Evolutionary conservation across 2,113 vertebrate species (phyloP).

Genomic region (Mastomys natalensis): DNA sequence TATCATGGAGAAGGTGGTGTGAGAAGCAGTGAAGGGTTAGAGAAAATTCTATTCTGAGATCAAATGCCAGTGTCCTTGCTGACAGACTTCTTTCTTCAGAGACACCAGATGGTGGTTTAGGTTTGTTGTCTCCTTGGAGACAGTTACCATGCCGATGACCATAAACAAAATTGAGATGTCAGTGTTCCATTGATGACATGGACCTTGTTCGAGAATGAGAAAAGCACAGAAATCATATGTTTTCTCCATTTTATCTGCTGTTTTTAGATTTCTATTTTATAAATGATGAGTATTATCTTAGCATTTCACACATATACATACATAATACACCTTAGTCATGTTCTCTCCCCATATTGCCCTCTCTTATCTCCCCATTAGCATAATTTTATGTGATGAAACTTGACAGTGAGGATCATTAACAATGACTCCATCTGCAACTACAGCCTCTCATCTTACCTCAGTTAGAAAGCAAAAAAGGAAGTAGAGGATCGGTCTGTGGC

Average conservation of each 20-base stretch:
- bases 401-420: background rate
- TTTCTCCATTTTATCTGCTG: background rate
- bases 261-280: background rate
- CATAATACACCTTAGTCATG: background rate
- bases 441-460: background rate
- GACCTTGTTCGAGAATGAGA: background rate
- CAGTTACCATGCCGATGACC: background rate
- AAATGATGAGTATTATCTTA: background rate
- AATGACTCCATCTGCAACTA: background rate
- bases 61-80: background rate
- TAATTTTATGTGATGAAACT: background rate
- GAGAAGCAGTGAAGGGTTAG: background rate
- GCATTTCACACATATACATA: background rate
- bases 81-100: background rate
- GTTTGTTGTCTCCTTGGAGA: slow-evolving; percentile 13
- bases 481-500: background rate
- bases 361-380: background rate
- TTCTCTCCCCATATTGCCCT: background rate
- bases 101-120: background rate
- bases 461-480: background rate
- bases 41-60: slow-evolving; percentile 3
- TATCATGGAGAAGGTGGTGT: slow-evolving; percentile 63
- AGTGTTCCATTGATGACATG: background rate
- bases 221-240: background rate
- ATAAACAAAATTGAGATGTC: background rate